phyloP scores from a whole-genome alignment of 2,113 vertebrate genomes.

The Heloderma charlesbogerti region DNA sequence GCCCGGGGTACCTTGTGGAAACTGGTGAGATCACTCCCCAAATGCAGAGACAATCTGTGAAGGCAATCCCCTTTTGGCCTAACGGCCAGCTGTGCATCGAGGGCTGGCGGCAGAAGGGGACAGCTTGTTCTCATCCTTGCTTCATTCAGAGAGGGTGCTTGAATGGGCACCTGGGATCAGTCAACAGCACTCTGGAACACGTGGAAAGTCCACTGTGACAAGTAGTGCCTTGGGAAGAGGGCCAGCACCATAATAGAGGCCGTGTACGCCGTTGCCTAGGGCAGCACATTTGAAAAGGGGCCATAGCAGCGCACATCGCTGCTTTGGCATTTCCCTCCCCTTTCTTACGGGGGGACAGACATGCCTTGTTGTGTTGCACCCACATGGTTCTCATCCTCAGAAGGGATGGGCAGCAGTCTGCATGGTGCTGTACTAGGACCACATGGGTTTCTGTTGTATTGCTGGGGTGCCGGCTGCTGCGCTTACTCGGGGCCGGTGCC shows the following conservation, averaged over 20 bases:
- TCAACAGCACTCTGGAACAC: constrained; percentile 42
- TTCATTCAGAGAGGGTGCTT: constrained; percentile 52
- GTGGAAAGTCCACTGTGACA: constrained; percentile 21
- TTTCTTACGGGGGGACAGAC: not conserved
- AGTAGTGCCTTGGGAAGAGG: not conserved
- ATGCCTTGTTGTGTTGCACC: not conserved
- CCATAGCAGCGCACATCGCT: too few relatives aligned
- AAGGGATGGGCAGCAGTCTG: not conserved
- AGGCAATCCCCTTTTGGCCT: constrained; percentile 35
- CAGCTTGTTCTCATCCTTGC: constrained; percentile 31
- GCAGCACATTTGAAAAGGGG: not conserved
- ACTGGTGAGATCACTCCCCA: not conserved
- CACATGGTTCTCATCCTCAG: not conserved
- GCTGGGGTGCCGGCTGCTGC: not conserved
- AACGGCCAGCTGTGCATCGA: not conserved
- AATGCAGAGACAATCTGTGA: constrained; percentile 22
- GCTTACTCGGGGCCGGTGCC: not conserved
- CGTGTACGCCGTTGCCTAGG: not conserved
- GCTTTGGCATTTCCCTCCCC: not conserved
- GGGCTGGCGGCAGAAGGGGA: not conserved
- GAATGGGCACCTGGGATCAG: constrained; percentile 38
- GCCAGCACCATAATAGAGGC: not conserved
- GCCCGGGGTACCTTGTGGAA: constrained; percentile 1
- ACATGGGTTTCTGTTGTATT: not conserved
- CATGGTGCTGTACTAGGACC: too few relatives aligned